Evolutionary conservation across 2,113 vertebrate genomes (phyloP).

Genomic region (Acrocephalus kingi): DNA sequence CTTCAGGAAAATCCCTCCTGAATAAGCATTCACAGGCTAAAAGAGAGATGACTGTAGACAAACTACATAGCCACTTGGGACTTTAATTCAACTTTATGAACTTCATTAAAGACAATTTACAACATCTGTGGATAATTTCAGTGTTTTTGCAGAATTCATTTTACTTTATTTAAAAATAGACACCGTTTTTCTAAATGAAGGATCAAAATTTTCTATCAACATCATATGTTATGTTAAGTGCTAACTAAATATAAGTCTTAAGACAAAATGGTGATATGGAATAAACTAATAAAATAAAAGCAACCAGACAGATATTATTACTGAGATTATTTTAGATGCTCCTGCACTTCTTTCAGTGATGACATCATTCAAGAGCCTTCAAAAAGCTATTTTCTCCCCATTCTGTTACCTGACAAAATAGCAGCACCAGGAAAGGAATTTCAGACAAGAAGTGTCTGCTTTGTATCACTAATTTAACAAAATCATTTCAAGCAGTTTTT

Average conservation of each 20-base stretch:
- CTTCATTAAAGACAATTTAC: constrained; percentile 45
- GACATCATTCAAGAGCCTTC: constrained; percentile 11
- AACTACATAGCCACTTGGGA: constrained; percentile 17
- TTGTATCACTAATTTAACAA: constrained; percentile 4
- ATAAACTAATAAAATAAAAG: constrained; percentile 30
- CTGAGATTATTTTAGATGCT: background rate
- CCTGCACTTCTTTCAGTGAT: background rate
- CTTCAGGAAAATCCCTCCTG: background rate
- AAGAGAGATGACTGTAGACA: constrained; percentile 23
- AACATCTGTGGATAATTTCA: constrained; percentile 20
- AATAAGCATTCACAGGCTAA: background rate
- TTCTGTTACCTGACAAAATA: constrained; percentile 34
- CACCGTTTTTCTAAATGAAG: background rate
- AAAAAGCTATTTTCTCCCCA: background rate
- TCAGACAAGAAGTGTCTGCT: background rate
- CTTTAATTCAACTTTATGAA: constrained; percentile 56
- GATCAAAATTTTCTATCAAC: background rate
- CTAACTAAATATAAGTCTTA: constrained; percentile 7
- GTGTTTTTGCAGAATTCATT: background rate
- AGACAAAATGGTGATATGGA: background rate
- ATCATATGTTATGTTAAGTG: background rate
- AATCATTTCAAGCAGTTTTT: constrained; percentile 5
- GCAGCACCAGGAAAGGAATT: background rate
- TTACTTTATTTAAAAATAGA: constrained; percentile 19
- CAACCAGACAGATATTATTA: background rate